Evolutionary conservation across 37 sponge, comb jelly and placozoan species (phyloP).

Genomic region (Beroe forskalii): DNA sequence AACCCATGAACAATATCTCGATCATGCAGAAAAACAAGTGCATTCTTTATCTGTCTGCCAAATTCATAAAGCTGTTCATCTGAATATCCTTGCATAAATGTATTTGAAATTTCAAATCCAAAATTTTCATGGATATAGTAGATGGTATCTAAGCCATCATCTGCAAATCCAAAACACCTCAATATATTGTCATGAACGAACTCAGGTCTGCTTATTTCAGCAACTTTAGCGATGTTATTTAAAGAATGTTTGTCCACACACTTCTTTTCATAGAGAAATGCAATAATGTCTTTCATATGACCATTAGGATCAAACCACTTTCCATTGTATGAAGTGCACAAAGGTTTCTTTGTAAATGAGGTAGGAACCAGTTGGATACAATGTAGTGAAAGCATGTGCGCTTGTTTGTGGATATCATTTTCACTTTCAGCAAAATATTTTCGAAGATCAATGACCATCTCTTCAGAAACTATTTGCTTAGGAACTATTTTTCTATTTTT

Average conservation of each 20-base stretch:
- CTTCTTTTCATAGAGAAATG: slow-evolving; percentile 30
- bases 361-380: slow-evolving; percentile 15
- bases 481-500: not conserved
- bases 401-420: slow-evolving; percentile 25
- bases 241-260: not conserved
- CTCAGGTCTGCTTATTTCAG: not conserved
- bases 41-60: slow-evolving; percentile 57
- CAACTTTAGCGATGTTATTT: slow-evolving; percentile 1
- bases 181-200: slow-evolving; percentile 55
- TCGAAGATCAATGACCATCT: slow-evolving; percentile 19
- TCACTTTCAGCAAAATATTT: slow-evolving; percentile 8
- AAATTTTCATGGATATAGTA: slow-evolving; percentile 36
- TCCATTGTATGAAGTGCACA: slow-evolving; percentile 22
- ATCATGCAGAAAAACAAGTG: slow-evolving; percentile 26
- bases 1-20: slow-evolving; percentile 60
- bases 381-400: slow-evolving; percentile 3
- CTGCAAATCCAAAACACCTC: slow-evolving; percentile 31
- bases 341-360: not conserved
- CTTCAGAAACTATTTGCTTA: slow-evolving; percentile 52
- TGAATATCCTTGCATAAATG: slow-evolving; percentile 20
- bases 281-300: not conserved
- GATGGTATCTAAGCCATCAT: slow-evolving; percentile 17
- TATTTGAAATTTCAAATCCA: slow-evolving; percentile 13
- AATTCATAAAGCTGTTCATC: slow-evolving; percentile 41
- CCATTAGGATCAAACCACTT: slow-evolving; percentile 2